Percentiles rank a stretch among this genome's conserved stretches.
Evolutionary conservation across 2,797 vertebrate species (phyloP).

Genomic region (Apodemus agrarius): DNA sequence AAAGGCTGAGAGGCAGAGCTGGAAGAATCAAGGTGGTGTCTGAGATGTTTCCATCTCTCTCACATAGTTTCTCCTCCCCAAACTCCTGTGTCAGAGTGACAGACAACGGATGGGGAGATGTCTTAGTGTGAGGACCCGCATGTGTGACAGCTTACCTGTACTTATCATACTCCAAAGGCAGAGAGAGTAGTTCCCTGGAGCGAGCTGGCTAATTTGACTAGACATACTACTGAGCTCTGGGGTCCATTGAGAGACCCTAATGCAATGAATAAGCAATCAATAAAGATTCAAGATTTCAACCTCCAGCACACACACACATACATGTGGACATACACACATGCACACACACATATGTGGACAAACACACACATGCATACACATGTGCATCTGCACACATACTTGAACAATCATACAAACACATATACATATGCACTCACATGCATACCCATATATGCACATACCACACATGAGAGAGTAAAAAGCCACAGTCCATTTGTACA

Average conservation of each 20-base stretch:
- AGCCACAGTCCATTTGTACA: background rate
- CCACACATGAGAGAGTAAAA: background rate
- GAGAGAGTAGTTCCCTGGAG: background rate
- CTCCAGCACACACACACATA: background rate
- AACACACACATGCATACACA: background rate
- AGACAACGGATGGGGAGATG: background rate
- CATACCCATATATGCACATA: background rate
- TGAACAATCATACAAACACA: background rate
- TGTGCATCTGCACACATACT: background rate
- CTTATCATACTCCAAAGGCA: background rate
- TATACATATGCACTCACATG: background rate
- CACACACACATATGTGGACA: background rate
- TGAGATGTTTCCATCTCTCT: background rate
- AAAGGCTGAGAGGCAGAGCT: background rate
- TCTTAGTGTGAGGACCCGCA: background rate
- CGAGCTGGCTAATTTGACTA: background rate
- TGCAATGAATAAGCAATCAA: background rate
- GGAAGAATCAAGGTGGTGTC: background rate
- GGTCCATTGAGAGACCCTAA: background rate
- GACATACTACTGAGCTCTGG: too few relatives aligned
- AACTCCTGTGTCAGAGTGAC: background rate
- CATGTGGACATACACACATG: background rate
- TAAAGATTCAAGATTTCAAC: background rate
- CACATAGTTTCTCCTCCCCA: background rate
- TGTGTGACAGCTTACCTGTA: background rate